Conservation (phyloP, 2,888 invertebrate species). For the Nomada flava region DNA sequence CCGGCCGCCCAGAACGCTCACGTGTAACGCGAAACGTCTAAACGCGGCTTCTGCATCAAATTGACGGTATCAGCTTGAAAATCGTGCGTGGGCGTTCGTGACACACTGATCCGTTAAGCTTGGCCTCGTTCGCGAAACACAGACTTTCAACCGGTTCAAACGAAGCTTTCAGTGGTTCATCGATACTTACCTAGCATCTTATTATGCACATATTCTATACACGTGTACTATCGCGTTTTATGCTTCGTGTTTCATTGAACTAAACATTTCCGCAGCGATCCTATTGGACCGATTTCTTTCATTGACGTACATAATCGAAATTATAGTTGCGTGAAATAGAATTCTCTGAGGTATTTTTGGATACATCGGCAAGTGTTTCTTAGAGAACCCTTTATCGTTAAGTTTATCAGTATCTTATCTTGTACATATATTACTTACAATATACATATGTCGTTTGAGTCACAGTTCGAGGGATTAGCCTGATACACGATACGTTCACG, state of each 20-base stretch:
- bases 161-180: constrained; percentile 23
- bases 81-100: constrained; percentile 51
- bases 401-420: constrained; percentile 26
- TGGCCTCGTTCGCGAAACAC: constrained; percentile 51
- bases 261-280: no score
- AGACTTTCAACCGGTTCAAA: constrained; percentile 41
- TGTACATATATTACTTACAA: not conserved
- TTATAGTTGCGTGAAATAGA: not conserved
- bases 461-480: not conserved
- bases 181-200: not conserved
- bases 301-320: not conserved
- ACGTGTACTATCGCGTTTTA: no score
- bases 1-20: constrained; percentile 28
- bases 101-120: constrained; percentile 57
- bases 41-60: constrained; percentile 30
- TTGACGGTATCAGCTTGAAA: constrained; percentile 44
- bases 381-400: not conserved
- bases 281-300: not conserved
- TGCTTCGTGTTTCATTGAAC: not conserved
- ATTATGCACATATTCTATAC: not conserved
- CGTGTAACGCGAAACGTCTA: constrained; percentile 36
- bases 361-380: not conserved
- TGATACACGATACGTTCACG: not conserved
- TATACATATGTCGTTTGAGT: not conserved
- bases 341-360: not conserved